Percentiles rank a stretch among this genome's conserved stretches.
These are phyloP conservation scores for Balaeniceps rex DNA, from an alignment of 2,113 vertebrate species.

Conservation along the genomic window DNA sequence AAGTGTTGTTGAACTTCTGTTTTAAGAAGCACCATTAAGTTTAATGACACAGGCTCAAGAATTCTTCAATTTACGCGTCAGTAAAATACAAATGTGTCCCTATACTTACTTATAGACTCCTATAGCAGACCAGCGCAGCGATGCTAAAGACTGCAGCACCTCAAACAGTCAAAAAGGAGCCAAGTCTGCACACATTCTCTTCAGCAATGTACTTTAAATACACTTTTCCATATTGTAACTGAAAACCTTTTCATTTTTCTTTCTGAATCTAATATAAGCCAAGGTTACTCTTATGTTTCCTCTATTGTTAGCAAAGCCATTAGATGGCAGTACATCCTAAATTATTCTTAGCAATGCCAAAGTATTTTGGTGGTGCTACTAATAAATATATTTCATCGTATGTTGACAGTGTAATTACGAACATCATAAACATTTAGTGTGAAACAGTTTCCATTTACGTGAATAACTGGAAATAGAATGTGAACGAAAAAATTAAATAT, in stretches of 20 bases:
- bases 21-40: background rate
- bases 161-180: background rate
- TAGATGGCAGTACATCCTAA: constrained; percentile 60
- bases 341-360: background rate
- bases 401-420: background rate
- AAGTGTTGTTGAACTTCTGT: background rate
- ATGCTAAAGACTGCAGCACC: background rate
- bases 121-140: background rate
- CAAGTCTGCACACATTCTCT: background rate
- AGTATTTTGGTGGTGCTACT: background rate
- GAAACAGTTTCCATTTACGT: background rate
- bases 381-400: background rate
- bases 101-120: background rate
- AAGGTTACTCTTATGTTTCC: background rate
- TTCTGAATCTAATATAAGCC: background rate
- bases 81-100: background rate
- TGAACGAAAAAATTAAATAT: background rate
- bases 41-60: background rate
- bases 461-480: background rate
- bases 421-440: background rate
- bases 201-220: background rate
- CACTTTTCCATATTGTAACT: background rate
- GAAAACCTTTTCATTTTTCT: background rate
- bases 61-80: background rate
- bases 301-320: background rate